Percentiles rank a stretch among this genome's conserved stretches.
Conservation (phyloP, 2,888 invertebrate genomes). For the Tinea trinotella region DNA sequence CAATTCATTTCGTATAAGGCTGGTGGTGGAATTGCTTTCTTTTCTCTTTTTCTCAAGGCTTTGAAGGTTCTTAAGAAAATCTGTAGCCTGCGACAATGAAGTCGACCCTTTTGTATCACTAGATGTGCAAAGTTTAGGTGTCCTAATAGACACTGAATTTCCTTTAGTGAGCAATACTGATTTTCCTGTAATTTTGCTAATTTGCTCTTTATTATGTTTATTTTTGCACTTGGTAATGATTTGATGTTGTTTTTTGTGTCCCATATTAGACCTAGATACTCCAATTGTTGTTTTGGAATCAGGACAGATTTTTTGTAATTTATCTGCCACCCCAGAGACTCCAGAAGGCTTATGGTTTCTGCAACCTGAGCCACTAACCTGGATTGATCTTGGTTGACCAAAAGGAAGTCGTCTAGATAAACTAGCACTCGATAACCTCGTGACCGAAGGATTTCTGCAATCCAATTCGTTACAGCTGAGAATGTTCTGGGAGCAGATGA, state of each 20-base stretch:
- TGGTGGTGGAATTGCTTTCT: slow-evolving; percentile 18
- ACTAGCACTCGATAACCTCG: not conserved
- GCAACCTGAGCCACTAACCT: not conserved
- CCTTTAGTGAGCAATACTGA: not conserved
- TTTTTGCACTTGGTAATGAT: not conserved
- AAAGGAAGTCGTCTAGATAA: slow-evolving; percentile 9
- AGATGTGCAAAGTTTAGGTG: slow-evolving; percentile 10
- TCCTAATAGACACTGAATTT: slow-evolving; percentile 10
- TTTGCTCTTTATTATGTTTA: not conserved
- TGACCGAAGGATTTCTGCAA: slow-evolving; percentile 17
- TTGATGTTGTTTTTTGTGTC: not conserved
- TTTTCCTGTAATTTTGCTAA: not conserved
- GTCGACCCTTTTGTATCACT: slow-evolving; percentile 20
- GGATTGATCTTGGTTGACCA: not conserved
- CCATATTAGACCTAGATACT: slow-evolving; percentile 4
- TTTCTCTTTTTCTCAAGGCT: slow-evolving; percentile 19
- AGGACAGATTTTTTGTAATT: not conserved
- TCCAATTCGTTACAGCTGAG: slow-evolving; percentile 20
- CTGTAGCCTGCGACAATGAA: slow-evolving; percentile 24
- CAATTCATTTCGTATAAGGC: slow-evolving; percentile 22
- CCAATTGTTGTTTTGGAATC: not conserved
- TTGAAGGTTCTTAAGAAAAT: slow-evolving; percentile 22
- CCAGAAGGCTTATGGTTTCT: slow-evolving; percentile 14
- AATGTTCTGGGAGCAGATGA: slow-evolving; percentile 19
- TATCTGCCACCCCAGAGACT: not conserved